Evolutionary conservation across 2,797 vertebrate genomes (phyloP), one percentile per base, ranked within the genome.

Genomic region (Echiichthys vipera): DNA sequence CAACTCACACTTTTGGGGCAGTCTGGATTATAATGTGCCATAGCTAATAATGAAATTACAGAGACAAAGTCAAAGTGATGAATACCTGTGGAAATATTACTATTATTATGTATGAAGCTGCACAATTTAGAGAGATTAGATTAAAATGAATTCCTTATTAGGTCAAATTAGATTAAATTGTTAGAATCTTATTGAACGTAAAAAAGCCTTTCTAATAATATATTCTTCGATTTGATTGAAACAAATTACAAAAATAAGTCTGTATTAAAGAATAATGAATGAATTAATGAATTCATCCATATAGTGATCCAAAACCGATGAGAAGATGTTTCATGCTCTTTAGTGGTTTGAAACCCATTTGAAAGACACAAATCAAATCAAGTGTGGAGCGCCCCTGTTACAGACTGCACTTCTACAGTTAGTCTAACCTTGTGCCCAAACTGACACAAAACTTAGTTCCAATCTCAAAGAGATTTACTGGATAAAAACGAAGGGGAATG

Each of bases 101-200:
- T 6, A n/a, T 49, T n/a, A n/a, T n/a, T 47, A 50, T 54, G 57
- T 57, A 17, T 20, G 7, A 40, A 25, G 30, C 47, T 13, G 14
- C 32, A 40, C 8, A 25, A 32, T 63, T 56, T 11, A 36, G 5
- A 58, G 9, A 40, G 5, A 79, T 72, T 58, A 29, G 7, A 22
- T 80, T 72, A 63, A 27, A 70, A 80, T n/a, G 4, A 53, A 75
- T 85, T 55, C 43, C 61, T 45, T 0, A 66, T 53, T 24, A 30
- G 11, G 17, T 63, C 3, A 61, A 63, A 81, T 81, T 20, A 36
- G 34, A 61, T 50, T 24, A 77, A 65, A 57, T n/a, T 22, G 24
- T 39, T 17, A 20, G 1, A 69, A 43, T 45, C 37, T n/a, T 51
- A 46, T 71, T 62, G 14, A 59, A 65, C 59, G 20, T 56, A 24